Evolutionary conservation across 2,797 vertebrate genomes (phyloP).

Genomic region (Phylloscopus collybita): DNA sequence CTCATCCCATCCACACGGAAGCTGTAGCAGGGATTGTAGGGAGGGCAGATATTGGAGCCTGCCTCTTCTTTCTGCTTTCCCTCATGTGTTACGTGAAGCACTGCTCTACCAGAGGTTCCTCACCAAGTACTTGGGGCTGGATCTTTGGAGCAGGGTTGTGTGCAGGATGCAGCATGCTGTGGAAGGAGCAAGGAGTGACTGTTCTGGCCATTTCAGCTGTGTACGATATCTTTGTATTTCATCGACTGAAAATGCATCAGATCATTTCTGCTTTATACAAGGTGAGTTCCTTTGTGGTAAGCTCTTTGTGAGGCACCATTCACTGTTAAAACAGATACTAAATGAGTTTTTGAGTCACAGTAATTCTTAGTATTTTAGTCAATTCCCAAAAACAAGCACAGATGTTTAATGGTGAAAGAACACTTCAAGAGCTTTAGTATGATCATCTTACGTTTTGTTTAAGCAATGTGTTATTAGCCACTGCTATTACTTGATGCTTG

Average conservation of each 20-base stretch:
- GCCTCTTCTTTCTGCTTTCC: conserved; percentile 94
- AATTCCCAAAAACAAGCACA: neutral
- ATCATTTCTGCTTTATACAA: conserved; percentile 85
- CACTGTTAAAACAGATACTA: neutral
- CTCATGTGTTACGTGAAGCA: conserved; percentile 91
- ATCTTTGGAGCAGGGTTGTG: conserved; percentile 86
- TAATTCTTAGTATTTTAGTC: conserved; percentile 20
- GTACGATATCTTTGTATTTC: conserved; percentile 93
- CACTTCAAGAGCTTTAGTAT: neutral
- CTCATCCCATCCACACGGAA: conserved; percentile 96
- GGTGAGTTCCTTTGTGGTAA: conserved; percentile 79
- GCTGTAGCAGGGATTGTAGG: conserved; percentile 95
- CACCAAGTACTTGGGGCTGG: conserved; percentile 85
- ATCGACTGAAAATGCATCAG: conserved; percentile 88
- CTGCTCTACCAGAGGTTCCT: conserved; percentile 82
- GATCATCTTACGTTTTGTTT: neutral
- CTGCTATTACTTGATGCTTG: neutral
- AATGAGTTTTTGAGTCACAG: neutral
- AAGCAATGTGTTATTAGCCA: neutral
- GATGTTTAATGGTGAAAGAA: neutral
- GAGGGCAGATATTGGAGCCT: conserved; percentile 93
- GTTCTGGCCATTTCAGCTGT: conserved; percentile 91
- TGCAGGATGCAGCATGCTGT: conserved; percentile 95
- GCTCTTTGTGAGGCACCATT: neutral
- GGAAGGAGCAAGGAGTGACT: conserved; percentile 98